A percentile compares a stretch with the other conserved stretches of the same genome.
phyloP scores from a whole-genome alignment of 2,888 invertebrate genomes.

The Baronia brevicornis region DNA sequence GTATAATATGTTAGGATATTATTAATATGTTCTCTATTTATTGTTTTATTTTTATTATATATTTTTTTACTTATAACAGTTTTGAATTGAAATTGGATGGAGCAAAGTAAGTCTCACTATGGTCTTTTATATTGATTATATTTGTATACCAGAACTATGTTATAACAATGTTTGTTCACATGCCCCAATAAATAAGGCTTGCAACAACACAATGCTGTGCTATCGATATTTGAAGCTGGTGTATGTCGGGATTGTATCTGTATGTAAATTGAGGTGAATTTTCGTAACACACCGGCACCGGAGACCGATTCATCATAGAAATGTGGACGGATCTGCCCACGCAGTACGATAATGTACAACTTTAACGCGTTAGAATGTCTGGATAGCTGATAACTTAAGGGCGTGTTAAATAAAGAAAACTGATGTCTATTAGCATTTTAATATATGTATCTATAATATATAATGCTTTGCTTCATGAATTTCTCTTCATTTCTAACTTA shows the following conservation, averaged over 20 bases:
- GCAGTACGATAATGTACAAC: slow-evolving; percentile 45
- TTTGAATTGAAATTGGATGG: no score
- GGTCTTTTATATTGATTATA: neutral
- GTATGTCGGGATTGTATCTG: slow-evolving; percentile 51
- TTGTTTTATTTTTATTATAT: no score
- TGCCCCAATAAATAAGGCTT: slow-evolving; percentile 51
- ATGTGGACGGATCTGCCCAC: slow-evolving; percentile 70
- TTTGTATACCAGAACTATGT: slow-evolving; percentile 3
- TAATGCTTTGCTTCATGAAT: no score
- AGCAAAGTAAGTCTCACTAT: neutral
- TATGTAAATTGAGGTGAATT: slow-evolving; percentile 66
- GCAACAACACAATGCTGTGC: slow-evolving; percentile 45
- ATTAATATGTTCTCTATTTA: no score
- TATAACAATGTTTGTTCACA: slow-evolving; percentile 19
- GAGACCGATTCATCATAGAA: slow-evolving; percentile 69
- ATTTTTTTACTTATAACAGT: no score
- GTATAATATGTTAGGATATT: no score
- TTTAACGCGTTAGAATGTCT: slow-evolving; percentile 41
- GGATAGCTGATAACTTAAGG: slow-evolving; percentile 22
- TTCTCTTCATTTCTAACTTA: no score
- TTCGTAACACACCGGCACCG: slow-evolving; percentile 58
- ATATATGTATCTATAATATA: no score
- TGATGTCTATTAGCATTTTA: slow-evolving; percentile 19
- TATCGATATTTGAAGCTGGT: slow-evolving; percentile 27
- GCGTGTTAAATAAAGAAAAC: slow-evolving; percentile 25